phyloP scores from a whole-genome alignment of 1,140 invertebrate species.

The Brevipalpus yothersi region DNA sequence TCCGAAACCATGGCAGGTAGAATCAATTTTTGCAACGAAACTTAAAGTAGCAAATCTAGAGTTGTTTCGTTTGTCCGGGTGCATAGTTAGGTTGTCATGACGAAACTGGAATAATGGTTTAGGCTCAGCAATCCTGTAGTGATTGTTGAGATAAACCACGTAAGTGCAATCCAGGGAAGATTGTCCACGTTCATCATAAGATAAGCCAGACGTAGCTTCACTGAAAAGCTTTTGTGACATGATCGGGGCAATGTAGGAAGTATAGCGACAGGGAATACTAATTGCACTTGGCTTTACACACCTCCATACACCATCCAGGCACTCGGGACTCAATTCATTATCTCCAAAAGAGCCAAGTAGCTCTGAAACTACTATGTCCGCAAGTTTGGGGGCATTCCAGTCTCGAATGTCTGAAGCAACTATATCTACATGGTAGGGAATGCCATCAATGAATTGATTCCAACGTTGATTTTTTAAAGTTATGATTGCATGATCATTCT shows the following conservation, averaged over 20 bases:
- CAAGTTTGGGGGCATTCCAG: slow-evolving; percentile 38
- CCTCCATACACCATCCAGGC: slow-evolving; percentile 75
- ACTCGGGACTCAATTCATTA: slow-evolving; percentile 96
- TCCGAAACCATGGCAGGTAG: slow-evolving; percentile 68
- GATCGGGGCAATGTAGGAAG: slow-evolving; percentile 66
- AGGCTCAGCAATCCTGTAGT: slow-evolving; percentile 49
- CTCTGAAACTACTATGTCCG: slow-evolving; percentile 91
- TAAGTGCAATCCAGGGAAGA: slow-evolving; percentile 45
- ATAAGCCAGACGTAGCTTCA: slow-evolving; percentile 27
- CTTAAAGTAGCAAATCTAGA: slow-evolving; percentile 34
- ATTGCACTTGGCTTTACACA: slow-evolving; percentile 42
- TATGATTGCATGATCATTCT: slow-evolving; percentile 87
- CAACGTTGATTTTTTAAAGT: slow-evolving; percentile 26
- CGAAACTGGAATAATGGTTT: slow-evolving; percentile 59
- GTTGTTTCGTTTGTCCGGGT: slow-evolving; percentile 28
- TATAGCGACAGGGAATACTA: slow-evolving; percentile 59
- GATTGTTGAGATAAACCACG: slow-evolving; percentile 76
- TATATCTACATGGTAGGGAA: slow-evolving; percentile 15
- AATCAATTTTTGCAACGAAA: slow-evolving; percentile 44
- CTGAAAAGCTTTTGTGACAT: slow-evolving; percentile 48
- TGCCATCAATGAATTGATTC: not conserved
- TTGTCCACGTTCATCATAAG: slow-evolving; percentile 28
- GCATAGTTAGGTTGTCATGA: slow-evolving; percentile 24
- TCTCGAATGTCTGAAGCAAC: slow-evolving; percentile 75
- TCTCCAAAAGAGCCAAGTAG: slow-evolving; percentile 92